phyloP scores from a whole-genome alignment of 2,888 invertebrate genomes.

The Heliconius charithonia region DNA sequence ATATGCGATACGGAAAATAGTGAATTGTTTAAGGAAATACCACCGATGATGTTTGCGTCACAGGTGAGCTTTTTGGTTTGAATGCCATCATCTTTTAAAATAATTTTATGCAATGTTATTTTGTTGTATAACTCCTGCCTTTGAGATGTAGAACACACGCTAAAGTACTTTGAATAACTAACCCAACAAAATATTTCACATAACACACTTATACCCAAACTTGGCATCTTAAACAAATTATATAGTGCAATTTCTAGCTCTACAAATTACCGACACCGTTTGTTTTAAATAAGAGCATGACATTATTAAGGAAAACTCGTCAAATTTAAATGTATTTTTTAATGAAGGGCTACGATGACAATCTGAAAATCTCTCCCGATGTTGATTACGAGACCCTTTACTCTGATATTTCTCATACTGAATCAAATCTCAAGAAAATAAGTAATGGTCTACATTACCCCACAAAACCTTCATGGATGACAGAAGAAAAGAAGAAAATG shows the following conservation, averaged over 20 bases:
- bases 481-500: constrained; percentile 59
- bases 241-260: neutral
- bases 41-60: constrained; percentile 67
- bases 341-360: constrained; percentile 65
- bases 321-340: neutral
- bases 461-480: constrained; percentile 65
- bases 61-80: constrained; percentile 58
- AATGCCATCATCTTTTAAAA: neutral
- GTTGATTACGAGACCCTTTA: constrained; percentile 62
- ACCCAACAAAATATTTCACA: neutral
- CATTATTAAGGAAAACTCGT: neutral
- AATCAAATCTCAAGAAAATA: constrained; percentile 57
- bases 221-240: neutral
- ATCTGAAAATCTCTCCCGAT: constrained; percentile 59
- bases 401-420: constrained; percentile 57
- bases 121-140: neutral
- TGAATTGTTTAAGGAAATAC: constrained; percentile 63
- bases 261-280: neutral
- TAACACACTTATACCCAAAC: neutral
- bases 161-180: too few relatives aligned
- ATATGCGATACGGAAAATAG: constrained; percentile 58
- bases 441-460: constrained; percentile 61
- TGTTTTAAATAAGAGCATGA: neutral
- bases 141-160: neutral
- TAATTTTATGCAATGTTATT: neutral